A percentile compares a stretch with the other conserved stretches of the same genome.
Conservation (phyloP, 2,113 vertebrate genomes). For the Microtus ochrogaster region DNA sequence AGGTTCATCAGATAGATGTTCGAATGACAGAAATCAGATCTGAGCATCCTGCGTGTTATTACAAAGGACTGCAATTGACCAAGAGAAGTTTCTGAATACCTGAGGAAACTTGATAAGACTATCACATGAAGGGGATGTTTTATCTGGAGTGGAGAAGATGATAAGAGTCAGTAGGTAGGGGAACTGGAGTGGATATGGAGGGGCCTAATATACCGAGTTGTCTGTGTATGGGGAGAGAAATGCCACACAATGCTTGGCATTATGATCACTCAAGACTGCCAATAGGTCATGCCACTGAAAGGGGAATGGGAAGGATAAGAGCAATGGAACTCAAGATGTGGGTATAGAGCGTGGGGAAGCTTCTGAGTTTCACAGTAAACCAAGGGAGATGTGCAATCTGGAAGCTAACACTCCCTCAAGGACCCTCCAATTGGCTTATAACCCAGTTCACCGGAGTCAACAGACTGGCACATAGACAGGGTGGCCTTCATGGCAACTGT, state of each 20-base stretch:
- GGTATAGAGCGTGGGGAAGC: too few relatives aligned
- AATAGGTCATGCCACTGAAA: not conserved
- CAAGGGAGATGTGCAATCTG: not conserved
- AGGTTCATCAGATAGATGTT: not conserved
- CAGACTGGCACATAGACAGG: not conserved
- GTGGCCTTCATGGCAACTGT: not conserved
- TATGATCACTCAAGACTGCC: rapidly evolving
- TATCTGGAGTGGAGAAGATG: not conserved
- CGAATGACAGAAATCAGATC: not conserved
- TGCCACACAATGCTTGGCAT: rapidly evolving
- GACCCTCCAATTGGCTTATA: not conserved
- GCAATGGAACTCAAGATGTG: not conserved
- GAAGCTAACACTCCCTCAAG: not conserved
- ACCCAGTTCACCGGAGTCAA: not conserved
- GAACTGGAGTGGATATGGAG: rapidly evolving
- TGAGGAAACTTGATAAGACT: not conserved
- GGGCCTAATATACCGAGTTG: not conserved
- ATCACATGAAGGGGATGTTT: not conserved
- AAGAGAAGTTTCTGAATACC: not conserved
- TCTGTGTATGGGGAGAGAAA: not conserved
- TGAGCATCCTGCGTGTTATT: not conserved
- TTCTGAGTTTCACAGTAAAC: not conserved
- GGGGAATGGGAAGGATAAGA: rapidly evolving
- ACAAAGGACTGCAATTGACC: not conserved
- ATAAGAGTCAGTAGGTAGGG: not conserved